Conservation (phyloP, 2,888 invertebrate species). For the Bellardia bayeri region DNA sequence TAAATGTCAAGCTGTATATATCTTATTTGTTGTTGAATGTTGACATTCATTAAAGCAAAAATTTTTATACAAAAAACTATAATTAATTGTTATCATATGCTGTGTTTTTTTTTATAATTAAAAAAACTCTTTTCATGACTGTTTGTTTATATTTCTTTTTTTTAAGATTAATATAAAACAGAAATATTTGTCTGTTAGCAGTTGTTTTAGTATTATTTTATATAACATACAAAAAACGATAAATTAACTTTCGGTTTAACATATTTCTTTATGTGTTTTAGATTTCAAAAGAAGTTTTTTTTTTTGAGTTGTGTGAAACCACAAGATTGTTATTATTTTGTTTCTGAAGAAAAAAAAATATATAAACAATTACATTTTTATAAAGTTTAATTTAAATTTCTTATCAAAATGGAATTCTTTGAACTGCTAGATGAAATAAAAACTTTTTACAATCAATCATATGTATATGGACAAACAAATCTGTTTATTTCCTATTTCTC, state of each 20-base stretch:
- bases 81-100: slow-evolving; percentile 50
- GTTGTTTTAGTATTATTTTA: no score
- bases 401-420: background rate
- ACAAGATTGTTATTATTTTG: background rate
- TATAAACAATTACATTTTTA: no score
- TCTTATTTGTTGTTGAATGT: slow-evolving; percentile 52
- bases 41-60: slow-evolving; percentile 48
- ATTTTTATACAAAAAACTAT: no score
- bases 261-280: background rate
- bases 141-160: background rate
- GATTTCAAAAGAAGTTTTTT: background rate
- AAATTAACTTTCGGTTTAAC: background rate
- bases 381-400: background rate
- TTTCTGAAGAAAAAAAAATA: background rate
- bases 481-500: no score
- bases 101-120: slow-evolving; percentile 5
- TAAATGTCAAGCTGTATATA: slow-evolving; percentile 42
- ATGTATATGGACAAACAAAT: no score
- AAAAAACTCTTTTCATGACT: background rate
- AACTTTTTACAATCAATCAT: no score
- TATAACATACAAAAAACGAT: background rate
- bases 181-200: background rate
- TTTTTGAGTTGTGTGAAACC: background rate
- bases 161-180: background rate
- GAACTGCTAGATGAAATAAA: background rate